Percentiles rank a stretch among this genome's conserved stretches.
phyloP scores from a whole-genome alignment of 1,140 invertebrate genomes.

The Cyclargus thomasi region DNA sequence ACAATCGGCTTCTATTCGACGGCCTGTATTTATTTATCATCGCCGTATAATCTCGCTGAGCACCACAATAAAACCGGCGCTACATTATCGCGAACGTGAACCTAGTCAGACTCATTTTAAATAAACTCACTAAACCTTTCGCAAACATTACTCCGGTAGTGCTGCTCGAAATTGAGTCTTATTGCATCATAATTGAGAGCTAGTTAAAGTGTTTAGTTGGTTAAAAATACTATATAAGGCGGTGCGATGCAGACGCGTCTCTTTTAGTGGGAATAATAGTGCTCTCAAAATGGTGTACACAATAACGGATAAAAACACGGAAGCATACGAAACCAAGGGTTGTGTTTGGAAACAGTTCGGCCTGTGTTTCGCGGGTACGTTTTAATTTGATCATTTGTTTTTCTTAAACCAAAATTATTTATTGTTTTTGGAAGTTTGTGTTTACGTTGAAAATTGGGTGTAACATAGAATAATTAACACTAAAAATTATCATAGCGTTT shows the following conservation, averaged over 20 bases:
- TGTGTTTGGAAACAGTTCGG: conserved; percentile 30
- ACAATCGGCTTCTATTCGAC: conserved; percentile 25
- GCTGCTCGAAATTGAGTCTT: not conserved
- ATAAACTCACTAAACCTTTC: conserved; percentile 19
- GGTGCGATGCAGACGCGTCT: not conserved
- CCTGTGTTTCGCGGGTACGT: conserved; percentile 36
- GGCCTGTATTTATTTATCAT: conserved; percentile 26
- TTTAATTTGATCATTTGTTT: conserved; percentile 6
- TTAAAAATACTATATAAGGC: not conserved
- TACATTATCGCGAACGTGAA: conserved; percentile 16
- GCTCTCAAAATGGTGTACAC: conserved; percentile 32
- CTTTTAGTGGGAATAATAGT: too few species aligned
- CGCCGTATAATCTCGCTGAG: conserved; percentile 16
- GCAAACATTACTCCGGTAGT: conserved; percentile 17
- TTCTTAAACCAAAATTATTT: not conserved
- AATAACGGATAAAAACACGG: conserved; percentile 28
- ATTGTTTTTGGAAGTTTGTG: not conserved
- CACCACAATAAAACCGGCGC: conserved; percentile 20
- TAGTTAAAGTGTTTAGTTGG: not conserved
- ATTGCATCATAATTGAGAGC: not conserved
- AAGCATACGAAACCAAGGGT: conserved; percentile 24
- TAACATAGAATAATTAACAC: too few species aligned
- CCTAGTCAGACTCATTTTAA: conserved; percentile 23
- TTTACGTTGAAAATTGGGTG: too few species aligned
- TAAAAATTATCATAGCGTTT: too few species aligned